A percentile compares a stretch with the other conserved stretches of the same genome.
Conservation (phyloP, 2,797 vertebrate genomes). For the Taeniopygia guttata region DNA sequence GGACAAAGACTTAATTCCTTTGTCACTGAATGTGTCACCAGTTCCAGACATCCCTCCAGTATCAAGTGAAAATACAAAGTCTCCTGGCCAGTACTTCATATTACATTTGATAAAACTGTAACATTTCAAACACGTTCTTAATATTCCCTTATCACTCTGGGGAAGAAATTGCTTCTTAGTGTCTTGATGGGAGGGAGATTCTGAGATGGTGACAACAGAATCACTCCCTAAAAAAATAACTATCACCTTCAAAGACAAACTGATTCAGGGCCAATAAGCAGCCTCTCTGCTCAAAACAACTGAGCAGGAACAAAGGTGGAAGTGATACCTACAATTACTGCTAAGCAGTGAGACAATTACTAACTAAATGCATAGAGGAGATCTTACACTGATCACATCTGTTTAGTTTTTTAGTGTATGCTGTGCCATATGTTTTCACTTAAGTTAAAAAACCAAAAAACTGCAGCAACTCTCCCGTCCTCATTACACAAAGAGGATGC, state of each 20-base stretch:
- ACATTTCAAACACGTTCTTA: neutral
- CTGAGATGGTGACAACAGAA: neutral
- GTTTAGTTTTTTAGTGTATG: neutral
- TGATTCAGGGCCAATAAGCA: neutral
- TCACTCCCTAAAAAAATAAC: neutral
- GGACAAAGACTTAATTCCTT: neutral
- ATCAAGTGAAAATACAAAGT: neutral
- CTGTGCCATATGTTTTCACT: constrained; percentile 36
- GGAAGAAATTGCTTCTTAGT: neutral
- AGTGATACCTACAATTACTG: neutral
- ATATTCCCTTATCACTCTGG: neutral
- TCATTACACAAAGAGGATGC: neutral
- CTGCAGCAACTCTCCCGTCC: neutral
- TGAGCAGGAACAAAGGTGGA: neutral
- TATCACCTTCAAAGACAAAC: neutral
- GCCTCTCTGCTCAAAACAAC: neutral
- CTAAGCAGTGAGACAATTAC: neutral
- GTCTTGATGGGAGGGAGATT: neutral
- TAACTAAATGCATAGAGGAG: neutral
- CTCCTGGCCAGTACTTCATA: neutral
- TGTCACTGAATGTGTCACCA: neutral
- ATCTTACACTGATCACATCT: neutral
- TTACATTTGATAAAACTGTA: neutral
- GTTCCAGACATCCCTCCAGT: neutral
- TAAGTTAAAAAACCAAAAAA: neutral